A percentile compares a stretch with the other conserved stretches of the same genome.
phyloP scores from a whole-genome alignment of 1,140 invertebrate genomes.

The Phymastichus coffea region DNA sequence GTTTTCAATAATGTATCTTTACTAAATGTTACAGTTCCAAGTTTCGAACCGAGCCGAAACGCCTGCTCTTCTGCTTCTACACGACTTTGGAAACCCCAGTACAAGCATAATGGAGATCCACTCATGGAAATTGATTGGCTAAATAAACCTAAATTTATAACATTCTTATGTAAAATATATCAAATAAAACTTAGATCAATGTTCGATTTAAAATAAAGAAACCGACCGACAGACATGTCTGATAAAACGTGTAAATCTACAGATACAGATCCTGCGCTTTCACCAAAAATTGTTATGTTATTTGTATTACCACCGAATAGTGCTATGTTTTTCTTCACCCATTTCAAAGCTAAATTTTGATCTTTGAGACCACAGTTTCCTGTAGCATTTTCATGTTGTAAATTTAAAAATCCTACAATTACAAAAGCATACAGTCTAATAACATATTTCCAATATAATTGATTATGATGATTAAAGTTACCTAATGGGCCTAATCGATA shows the following conservation, averaged over 20 bases:
- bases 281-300: conserved; percentile 59
- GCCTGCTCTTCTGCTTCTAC: neutral
- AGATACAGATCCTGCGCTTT: conserved; percentile 52
- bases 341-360: conserved; percentile 61
- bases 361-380: conserved; percentile 66
- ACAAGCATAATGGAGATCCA: neutral
- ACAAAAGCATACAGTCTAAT: too few species aligned
- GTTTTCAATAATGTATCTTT: neutral
- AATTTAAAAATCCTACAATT: conserved; percentile 53
- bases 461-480: neutral
- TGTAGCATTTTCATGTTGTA: conserved; percentile 47
- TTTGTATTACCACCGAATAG: conserved; percentile 61
- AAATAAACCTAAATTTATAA: neutral
- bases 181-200: neutral
- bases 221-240: conserved; percentile 47
- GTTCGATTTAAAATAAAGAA: neutral
- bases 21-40: neutral
- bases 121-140: neutral
- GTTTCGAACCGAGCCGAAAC: neutral
- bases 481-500: neutral
- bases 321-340: conserved; percentile 63
- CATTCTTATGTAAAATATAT: neutral
- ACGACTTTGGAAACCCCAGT: neutral
- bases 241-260: conserved; percentile 54
- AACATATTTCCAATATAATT: neutral